Base-by-base conservation (phyloP, 2,888 invertebrate species). In the Prenolepis imparis region DNA sequence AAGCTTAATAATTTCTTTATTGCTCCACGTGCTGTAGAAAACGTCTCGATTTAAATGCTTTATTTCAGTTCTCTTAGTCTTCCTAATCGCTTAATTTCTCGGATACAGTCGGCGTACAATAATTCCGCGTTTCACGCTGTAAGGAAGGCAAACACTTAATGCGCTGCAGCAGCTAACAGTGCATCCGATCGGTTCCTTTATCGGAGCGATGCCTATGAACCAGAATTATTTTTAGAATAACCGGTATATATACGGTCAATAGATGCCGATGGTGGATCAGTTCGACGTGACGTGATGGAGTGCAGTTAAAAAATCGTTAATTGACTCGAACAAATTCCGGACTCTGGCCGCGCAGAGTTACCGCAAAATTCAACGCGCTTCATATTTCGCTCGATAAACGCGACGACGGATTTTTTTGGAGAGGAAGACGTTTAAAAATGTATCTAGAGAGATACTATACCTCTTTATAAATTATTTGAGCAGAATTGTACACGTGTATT, bases 161-260 rank as follows among this genome's bases (percentile, higher is more conserved):
- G 78, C 59, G 55, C 61, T 28, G 59, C 68, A 83, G 64, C 63
- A 83, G 36, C 72, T 82, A 82, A 87, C 70, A 63, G 75, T 72
- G 28, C 28, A 84, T 32, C 59, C 70, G 68, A 63, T 55, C 68
- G 64, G 66, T 57, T 72, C 39, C 61, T 44, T 72, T 66, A 72
- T 83, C 81, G n/a, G 80, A 59, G 57, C 67, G 61, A 28, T 44
- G 82, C 52, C 85, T 80, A 81, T 83, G 86, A 86, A 86, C 86
- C 70, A 61, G 24, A 77, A 48, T 78, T 88, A 88, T 87, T 89
- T 89, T 89, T 89, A 87, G 89, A 88, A 64, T 57, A 59, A 39
- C 66, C 52, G 73, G 55, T 52, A 61, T 67, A 70, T 68, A 70
- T 68, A 59, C 89, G 87, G 78, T 89, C 89, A 72, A 87, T 88